Evolutionary conservation across 2,113 vertebrate genomes (phyloP).

Genomic region (Pteropus alecto): DNA sequence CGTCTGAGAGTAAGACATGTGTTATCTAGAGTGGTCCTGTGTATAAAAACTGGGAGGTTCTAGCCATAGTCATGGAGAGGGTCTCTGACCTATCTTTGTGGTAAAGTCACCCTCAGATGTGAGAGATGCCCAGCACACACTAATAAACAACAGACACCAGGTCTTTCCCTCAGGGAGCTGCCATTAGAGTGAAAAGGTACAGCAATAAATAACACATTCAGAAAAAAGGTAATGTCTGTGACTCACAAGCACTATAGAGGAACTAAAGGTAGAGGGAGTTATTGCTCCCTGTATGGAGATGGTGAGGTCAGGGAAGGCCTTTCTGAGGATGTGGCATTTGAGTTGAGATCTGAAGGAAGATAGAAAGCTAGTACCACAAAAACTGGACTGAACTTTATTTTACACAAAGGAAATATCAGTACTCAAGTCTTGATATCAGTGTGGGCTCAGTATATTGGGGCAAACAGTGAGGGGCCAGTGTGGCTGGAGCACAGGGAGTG

Average conservation of each 20-base stretch:
- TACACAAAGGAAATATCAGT: background rate
- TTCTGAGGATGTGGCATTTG: background rate
- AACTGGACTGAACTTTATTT: background rate
- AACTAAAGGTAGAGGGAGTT: background rate
- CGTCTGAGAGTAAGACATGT: background rate
- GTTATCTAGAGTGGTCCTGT: background rate
- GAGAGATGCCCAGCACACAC: fast-evolving
- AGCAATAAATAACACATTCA: background rate
- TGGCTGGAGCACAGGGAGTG: background rate
- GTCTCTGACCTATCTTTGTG: background rate
- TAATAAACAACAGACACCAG: background rate
- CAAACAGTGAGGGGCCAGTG: background rate
- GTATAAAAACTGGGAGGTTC: fast-evolving
- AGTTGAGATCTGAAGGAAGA: background rate
- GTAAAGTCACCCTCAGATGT: background rate
- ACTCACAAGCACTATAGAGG: background rate
- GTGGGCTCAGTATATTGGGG: background rate
- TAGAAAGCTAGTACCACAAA: background rate
- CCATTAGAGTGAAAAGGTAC: background rate
- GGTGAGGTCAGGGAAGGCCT: background rate
- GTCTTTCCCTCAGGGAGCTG: background rate
- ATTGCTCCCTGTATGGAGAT: background rate
- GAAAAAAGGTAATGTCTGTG: background rate
- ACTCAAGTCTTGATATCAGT: background rate
- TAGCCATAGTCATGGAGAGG: background rate